These are phyloP conservation scores for Aythya fuligula DNA, from an alignment of 2,797 vertebrate species.

Conservation along the genomic window DNA sequence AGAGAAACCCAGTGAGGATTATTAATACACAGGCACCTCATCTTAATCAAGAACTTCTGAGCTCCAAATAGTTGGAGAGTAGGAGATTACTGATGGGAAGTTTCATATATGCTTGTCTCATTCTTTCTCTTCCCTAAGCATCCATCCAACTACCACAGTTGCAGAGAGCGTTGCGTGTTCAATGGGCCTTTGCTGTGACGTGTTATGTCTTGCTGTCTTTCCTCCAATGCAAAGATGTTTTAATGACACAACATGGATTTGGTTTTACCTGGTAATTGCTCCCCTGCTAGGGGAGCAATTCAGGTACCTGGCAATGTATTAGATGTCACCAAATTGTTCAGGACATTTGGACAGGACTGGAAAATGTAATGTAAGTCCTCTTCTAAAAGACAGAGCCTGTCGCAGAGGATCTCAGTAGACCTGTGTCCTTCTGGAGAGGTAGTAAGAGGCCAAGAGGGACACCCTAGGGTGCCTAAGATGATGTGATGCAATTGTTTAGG, in stretches of 20 bases:
- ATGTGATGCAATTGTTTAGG: background rate
- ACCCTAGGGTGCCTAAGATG: rapidly evolving
- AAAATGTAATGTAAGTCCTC: background rate
- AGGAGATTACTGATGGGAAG: background rate
- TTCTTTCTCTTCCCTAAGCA: background rate
- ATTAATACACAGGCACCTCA: background rate
- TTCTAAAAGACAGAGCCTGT: background rate
- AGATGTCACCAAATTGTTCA: background rate
- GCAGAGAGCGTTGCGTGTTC: background rate
- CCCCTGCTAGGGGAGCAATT: background rate
- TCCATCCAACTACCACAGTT: background rate
- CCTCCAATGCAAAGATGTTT: background rate
- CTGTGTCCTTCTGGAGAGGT: background rate
- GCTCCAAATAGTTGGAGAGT: background rate
- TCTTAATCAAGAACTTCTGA: background rate
- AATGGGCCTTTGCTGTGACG: background rate
- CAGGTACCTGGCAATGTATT: background rate
- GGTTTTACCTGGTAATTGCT: background rate
- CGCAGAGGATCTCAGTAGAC: background rate
- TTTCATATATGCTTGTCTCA: background rate
- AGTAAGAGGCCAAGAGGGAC: background rate
- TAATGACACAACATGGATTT: background rate
- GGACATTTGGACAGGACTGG: background rate
- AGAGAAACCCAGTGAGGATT: background rate
- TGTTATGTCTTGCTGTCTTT: background rate